Evolutionary conservation across 2,113 vertebrate species (phyloP).

Genomic region (Eulacestoma nigropectus): DNA sequence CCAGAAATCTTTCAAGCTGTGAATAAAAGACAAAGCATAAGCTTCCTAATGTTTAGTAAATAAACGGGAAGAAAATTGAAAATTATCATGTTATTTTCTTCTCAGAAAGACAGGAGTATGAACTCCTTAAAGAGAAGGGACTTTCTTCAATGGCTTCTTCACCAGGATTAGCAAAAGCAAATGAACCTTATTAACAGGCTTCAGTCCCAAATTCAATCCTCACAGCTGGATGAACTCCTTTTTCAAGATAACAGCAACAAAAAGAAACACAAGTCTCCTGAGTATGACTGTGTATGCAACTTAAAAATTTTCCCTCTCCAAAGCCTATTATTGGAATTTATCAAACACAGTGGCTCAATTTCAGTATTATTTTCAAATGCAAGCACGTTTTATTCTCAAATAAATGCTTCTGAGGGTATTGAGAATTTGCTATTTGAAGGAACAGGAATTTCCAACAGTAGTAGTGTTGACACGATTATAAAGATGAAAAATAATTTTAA

Average conservation of each 20-base stretch:
- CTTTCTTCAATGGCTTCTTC: background rate
- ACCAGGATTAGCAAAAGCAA: background rate
- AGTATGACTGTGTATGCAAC: background rate
- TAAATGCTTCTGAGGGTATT: background rate
- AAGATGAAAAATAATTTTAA: background rate
- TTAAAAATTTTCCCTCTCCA: background rate
- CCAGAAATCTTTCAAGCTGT: background rate
- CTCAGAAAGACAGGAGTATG: background rate
- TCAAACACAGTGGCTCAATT: background rate
- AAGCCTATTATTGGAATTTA: background rate
- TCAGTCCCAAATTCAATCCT: background rate
- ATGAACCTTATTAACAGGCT: background rate
- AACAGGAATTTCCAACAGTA: background rate
- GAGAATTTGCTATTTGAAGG: background rate
- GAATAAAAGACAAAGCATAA: background rate
- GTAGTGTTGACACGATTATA: background rate
- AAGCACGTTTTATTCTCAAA: background rate
- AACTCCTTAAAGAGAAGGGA: background rate
- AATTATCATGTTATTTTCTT: background rate
- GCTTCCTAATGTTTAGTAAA: conserved; percentile 2
- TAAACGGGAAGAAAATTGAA: conserved; percentile 3
- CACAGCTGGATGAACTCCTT: background rate
- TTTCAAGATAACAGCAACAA: background rate
- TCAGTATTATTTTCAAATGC: background rate
- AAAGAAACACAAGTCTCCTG: background rate